Base-by-base conservation (phyloP, 2,797 vertebrate species). In the Neosilurus mollespiculum region DNA sequence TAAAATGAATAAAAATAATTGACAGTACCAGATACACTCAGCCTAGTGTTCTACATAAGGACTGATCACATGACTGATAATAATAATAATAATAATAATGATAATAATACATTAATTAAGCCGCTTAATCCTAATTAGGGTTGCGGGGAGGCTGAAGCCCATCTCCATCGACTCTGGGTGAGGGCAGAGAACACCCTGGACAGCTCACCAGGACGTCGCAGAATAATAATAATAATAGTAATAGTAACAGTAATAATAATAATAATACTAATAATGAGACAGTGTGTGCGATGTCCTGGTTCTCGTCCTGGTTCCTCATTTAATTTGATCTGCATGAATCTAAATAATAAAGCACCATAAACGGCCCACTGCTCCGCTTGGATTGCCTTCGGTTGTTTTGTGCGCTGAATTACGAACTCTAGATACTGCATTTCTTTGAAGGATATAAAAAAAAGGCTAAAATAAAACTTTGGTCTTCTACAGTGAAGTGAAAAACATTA, bases 381-480 rank as follows among this genome's bases (percentile, higher is more conserved):
- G 70, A 22, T 53, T 5, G 16, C 15, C 22, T 26, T 16, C 69
- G 3, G n/a, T 16, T 9, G n/a, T 18, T 30, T 43, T 26, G 26
- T 59, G 58, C 18, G 9, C 16, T 76, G 9, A 73, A 56, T 56
- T 26, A 18, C 51, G 54, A 54, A 56, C 53, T 8, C 4, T 24
- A 58, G 4, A 91, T 87, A 85, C 87, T 88, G 87, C 80, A 87
- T 77, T 82, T 59, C 87, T 90, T 67, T 85, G 80, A 86, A 88
- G 81, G 86, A 88, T 87, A 69, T 56, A 73, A 34, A 80, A 26
- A 73, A 56, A 26, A 18, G 61, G 80, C 54, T 78, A 71, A 69
- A 54, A 81, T 62, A 12, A 12, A 85, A 86, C 91, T 93, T 95
- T 94, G 93, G 93, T 93, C 92, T 93, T 93, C 83, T 88, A 88